phyloP scores from a whole-genome alignment of 2,113 vertebrate species.

The Catharus fuscescens region DNA sequence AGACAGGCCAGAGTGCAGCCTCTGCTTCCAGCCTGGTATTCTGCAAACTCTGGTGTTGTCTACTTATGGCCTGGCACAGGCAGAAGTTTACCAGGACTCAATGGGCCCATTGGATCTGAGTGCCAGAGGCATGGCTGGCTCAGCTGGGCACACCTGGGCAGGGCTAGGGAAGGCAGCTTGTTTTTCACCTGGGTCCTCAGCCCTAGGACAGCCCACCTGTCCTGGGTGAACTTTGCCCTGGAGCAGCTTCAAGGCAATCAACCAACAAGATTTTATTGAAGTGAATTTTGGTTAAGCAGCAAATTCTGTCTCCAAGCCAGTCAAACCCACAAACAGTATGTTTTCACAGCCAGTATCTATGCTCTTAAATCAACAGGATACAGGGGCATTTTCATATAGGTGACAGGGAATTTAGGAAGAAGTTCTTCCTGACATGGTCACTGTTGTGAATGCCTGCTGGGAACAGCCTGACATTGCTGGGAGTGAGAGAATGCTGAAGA shows the following conservation, averaged over 20 bases:
- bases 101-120: not conserved
- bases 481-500: not conserved
- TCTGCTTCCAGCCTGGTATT: not conserved
- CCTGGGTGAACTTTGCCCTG: not conserved
- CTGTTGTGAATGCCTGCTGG: not conserved
- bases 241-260: not conserved
- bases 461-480: not conserved
- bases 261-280: not conserved
- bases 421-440: not conserved
- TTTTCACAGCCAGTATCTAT: not conserved
- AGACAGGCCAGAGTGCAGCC: not conserved
- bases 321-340: fast-evolving
- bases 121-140: not conserved
- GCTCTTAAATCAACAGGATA: not conserved
- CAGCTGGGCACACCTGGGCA: not conserved
- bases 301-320: not conserved
- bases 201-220: not conserved
- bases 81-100: not conserved
- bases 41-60: not conserved
- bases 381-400: not conserved
- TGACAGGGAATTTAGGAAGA: not conserved
- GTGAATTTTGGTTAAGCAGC: not conserved
- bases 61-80: not conserved
- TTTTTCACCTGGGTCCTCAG: not conserved
- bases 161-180: not conserved